Evolutionary conservation across 2,888 invertebrate genomes (phyloP), one percentile per base, ranked within the genome.

Genomic region (Dichetophora obliterata): DNA sequence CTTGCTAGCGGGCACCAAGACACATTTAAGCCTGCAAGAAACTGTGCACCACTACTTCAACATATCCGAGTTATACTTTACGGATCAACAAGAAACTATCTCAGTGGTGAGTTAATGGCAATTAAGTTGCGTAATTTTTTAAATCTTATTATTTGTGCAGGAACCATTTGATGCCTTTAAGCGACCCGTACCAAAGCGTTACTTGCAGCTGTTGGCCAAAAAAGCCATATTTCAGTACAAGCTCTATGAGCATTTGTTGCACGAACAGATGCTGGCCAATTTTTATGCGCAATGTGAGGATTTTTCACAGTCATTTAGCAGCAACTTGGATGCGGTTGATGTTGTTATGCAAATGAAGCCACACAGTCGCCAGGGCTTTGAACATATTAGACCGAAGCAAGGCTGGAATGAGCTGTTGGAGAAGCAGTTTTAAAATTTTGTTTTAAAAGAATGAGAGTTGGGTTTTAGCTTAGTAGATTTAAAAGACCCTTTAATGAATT

Each of bases 221-320:
- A 83, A 82, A 73, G 81, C 75, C 0, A 75, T 84, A 22, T 84
- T 83, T 37, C 80, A 84, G 37, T 79, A 83, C 27, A 85, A 84
- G 66, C 78, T 86, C 3, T 82, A 85, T 74, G 84, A 85, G 57
- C 81, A 83, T 72, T 78, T 86, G 65, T 69, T 86, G 48, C 84
- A 85, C 57, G 82, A 85, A 57, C 80, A 82, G 61, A 83, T 86
- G 82, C 76, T 85, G 5, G 78, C 76, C 34, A 83, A 82, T 54
- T 85, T 86, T 65, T 85, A 85, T 75, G 77, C 80, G 9, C 82
- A 83, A 37, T 85, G 85, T 75, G 75, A 77, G 1, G 75, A 76
- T 9, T 86, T 85, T 70, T 82, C 84, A 0, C 77, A 81, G 24
- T 78, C 82, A 3, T 84, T 83, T 72, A 78, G 78, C 11, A 73